These are phyloP conservation scores for Tryphoninae sp. DNA, from an alignment of 2,888 invertebrate genomes.

Conservation along the genomic window DNA sequence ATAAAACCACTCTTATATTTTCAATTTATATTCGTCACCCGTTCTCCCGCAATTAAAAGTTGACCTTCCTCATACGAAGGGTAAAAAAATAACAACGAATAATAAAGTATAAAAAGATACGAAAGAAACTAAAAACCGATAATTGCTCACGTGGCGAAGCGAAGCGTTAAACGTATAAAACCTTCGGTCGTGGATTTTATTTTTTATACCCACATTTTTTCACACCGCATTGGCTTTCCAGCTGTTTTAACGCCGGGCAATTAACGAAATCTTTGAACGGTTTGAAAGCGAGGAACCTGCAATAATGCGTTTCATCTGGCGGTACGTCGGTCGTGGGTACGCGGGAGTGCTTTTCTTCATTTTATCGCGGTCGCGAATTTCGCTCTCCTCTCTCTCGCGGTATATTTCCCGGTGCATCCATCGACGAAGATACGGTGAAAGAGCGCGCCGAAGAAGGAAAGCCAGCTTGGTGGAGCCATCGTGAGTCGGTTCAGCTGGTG, in stretches of 20 bases:
- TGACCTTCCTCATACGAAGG: background rate
- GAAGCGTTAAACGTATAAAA: slow-evolving; percentile 35
- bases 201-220: background rate
- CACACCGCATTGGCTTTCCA: background rate
- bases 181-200: background rate
- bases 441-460: slow-evolving; percentile 27
- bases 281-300: background rate
- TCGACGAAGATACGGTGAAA: slow-evolving; percentile 7
- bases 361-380: background rate
- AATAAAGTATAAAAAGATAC: slow-evolving; percentile 20
- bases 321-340: background rate
- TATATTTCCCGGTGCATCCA: slow-evolving; percentile 19
- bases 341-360: background rate
- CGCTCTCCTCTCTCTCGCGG: background rate
- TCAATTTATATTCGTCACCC: slow-evolving; percentile 7
- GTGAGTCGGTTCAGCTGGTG: slow-evolving; percentile 63
- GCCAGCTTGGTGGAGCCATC: slow-evolving; percentile 20
- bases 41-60: slow-evolving; percentile 2
- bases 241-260: background rate
- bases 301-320: background rate
- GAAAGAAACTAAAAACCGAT: slow-evolving; percentile 36
- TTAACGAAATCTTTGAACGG: background rate
- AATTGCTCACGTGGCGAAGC: slow-evolving; percentile 34
- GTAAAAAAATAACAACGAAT: background rate
- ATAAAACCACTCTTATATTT: slow-evolving; percentile 19